Evolutionary conservation across 2,888 invertebrate genomes (phyloP), one percentile per base, ranked within the genome.

Genomic region (Zygogramma bicolorata): DNA sequence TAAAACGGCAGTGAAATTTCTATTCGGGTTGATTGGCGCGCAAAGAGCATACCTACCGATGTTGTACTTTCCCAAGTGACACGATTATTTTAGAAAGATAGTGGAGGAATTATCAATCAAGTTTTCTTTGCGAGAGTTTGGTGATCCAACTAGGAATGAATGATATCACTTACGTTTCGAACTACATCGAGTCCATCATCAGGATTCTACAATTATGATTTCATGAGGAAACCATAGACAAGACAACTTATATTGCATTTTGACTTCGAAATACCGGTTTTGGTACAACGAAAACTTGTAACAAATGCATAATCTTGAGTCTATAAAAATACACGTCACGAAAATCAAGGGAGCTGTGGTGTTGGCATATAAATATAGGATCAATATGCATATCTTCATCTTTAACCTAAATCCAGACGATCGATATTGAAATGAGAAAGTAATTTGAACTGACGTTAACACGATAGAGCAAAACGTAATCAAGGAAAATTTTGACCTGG

Each of bases 381-480:
- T 62, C 62, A 13, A 62, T 62, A 46, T n/a, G n/a, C 29, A 42
- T 62, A 61, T 25, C 61, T 61, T 15, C 40, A 40, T 18, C 22
- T n/a, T 7, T 42, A 62, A 62, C 62, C 42, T 42, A 18, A 46
- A 62, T 62, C 27, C 31, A 20, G 18, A 18, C 27, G 10, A 62
- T 62, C 27, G 27, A 62, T 62, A 62, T 62, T 62, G 18, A 62
- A 62, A 62, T 62, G 40, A 40, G 18, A 20, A 38, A 38, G 7
- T 61, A 61, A 25, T 38, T 38, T 40, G 4, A 38, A 22, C 22
- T 15, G 34, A 6, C 4, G 22, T n/a, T n/a, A 61, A 3, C 20
- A n/a, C n/a, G n/a, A 13, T 10, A 4, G 18, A 8, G 20, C 20
- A 38, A 38, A 34, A 40, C 22, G 5, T 61, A 42, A 6, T 34